Evolutionary conservation across 2,113 vertebrate species (phyloP).

Genomic region (Dromaius novaehollandiae): DNA sequence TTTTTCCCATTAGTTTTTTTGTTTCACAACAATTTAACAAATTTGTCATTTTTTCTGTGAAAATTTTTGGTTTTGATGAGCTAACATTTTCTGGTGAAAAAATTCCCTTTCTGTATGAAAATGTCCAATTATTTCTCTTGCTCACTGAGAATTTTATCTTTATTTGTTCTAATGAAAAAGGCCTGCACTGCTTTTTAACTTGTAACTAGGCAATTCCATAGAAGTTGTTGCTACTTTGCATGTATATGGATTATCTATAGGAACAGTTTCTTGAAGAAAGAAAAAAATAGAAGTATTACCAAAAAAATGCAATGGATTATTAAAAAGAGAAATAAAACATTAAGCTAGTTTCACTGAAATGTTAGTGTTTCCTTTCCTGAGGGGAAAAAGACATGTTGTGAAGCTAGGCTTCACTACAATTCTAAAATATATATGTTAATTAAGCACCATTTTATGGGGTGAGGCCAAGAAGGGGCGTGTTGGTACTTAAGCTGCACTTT

Average conservation of each 20-base stretch:
- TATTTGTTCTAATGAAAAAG: neutral
- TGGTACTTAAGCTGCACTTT: neutral
- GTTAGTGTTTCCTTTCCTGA: neutral
- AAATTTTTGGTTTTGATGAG: neutral
- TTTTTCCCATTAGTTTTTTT: neutral
- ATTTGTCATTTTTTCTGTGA: neutral
- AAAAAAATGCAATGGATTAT: neutral
- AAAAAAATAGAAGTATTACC: neutral
- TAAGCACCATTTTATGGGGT: neutral
- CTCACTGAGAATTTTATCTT: neutral
- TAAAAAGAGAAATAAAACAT: constrained; percentile 1
- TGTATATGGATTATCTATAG: neutral
- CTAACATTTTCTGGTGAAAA: neutral
- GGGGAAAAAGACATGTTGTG: neutral
- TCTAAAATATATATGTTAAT: neutral
- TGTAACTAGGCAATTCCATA: neutral
- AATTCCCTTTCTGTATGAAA: neutral
- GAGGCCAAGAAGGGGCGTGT: neutral
- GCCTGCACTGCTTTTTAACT: neutral
- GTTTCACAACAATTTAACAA: neutral
- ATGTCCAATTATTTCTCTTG: neutral
- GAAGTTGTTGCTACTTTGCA: neutral
- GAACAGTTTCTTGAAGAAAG: neutral
- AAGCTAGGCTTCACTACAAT: neutral
- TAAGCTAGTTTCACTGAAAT: neutral